These are phyloP conservation scores for Mareca strepera DNA, from an alignment of 2,797 vertebrate species.

Conservation along the genomic window DNA sequence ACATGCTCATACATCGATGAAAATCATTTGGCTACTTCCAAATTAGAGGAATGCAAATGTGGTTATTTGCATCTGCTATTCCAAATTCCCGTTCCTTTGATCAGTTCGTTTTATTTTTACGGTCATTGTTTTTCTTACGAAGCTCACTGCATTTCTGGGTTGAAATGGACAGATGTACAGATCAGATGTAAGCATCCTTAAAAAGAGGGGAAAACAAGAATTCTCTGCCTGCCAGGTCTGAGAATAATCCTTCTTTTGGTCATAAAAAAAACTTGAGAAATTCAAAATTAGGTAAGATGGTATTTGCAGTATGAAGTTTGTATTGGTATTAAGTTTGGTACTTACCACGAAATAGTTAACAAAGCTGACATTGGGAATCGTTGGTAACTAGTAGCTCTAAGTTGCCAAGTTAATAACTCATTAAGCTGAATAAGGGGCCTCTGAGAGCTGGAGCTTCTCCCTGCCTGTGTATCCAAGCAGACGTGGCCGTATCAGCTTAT, in stretches of 20 bases:
- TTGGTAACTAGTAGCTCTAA: not conserved
- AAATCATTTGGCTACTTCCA: not conserved
- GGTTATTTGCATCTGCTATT: not conserved
- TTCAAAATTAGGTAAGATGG: not conserved
- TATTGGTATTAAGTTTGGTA: no score
- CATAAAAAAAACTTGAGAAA: not conserved
- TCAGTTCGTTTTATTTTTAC: not conserved
- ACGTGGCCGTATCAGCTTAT: not conserved
- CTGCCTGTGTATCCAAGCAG: not conserved
- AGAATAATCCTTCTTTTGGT: not conserved
- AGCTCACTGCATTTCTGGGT: not conserved
- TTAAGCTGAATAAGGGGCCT: not conserved
- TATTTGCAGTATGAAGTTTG: not conserved
- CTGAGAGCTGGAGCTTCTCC: not conserved
- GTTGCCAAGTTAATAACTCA: conserved; percentile 1
- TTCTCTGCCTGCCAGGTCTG: not conserved
- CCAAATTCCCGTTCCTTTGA: not conserved
- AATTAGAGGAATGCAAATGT: not conserved
- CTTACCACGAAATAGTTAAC: not conserved
- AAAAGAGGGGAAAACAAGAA: not conserved
- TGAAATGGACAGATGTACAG: not conserved
- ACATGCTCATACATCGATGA: not conserved
- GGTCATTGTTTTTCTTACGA: not conserved
- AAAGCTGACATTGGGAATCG: not conserved
- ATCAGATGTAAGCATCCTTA: not conserved